phyloP scores from a whole-genome alignment of 2,797 vertebrate genomes.

The Acridotheres tristis region DNA sequence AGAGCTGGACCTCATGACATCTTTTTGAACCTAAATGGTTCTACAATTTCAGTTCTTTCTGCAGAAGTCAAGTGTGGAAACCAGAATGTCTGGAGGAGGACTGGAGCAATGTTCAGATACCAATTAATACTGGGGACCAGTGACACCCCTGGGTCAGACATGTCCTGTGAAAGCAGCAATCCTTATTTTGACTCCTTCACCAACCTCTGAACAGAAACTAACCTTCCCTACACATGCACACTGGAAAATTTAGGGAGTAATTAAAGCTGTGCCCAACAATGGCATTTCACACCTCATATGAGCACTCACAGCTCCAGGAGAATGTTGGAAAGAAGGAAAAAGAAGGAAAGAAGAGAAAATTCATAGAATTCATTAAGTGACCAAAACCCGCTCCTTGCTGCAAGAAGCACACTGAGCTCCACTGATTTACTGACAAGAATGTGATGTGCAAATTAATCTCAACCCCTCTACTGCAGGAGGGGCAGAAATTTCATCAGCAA shows the following conservation, averaged over 20 bases:
- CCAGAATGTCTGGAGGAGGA: not conserved
- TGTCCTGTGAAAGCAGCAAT: not conserved
- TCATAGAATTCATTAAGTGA: not conserved
- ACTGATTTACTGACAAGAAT: not conserved
- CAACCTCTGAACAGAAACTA: not conserved
- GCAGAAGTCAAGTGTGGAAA: not conserved
- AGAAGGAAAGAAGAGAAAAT: not conserved
- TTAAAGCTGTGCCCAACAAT: not conserved
- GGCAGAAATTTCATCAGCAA: not conserved
- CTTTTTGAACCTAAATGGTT: not conserved
- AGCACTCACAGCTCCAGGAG: not conserved
- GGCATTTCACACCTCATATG: not conserved
- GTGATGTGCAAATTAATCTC: not conserved
- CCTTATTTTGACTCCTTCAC: not conserved
- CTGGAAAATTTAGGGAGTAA: not conserved
- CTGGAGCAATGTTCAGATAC: accelerated
- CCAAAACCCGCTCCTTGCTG: not conserved
- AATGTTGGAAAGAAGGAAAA: not conserved
- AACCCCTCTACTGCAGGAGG: not conserved
- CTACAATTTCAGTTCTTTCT: not conserved
- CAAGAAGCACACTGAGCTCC: not conserved
- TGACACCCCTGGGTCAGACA: not conserved
- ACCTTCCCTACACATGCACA: accelerated
- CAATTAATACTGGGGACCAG: not conserved
- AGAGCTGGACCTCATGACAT: not conserved